Conservation (phyloP, 2,888 invertebrate genomes). For the Lathronympha strigana region DNA sequence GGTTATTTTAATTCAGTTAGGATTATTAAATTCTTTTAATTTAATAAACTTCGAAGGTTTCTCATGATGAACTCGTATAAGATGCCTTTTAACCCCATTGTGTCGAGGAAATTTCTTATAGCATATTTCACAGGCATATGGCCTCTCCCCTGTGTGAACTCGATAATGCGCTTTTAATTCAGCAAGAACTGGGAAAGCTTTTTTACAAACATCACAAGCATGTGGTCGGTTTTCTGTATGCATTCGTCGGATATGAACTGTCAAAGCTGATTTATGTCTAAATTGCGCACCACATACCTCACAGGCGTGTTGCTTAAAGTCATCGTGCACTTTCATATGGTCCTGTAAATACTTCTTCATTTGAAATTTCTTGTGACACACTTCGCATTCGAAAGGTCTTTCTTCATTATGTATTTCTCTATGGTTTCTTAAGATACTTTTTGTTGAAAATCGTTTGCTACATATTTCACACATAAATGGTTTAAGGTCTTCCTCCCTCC, state of each 20-base stretch:
- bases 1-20: no score
- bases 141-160: slow-evolving; percentile 8
- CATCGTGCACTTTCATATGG: not conserved
- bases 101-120: slow-evolving; percentile 7
- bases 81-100: not conserved
- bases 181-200: slow-evolving; percentile 1
- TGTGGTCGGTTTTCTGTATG: not conserved
- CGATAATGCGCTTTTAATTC: slow-evolving; percentile 9
- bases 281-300: slow-evolving; percentile 4
- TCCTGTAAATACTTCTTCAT: not conserved
- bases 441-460: slow-evolving; percentile 5
- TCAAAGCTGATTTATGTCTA: slow-evolving; percentile 8
- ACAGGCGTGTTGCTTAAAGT: not conserved
- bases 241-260: not conserved
- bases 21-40: slow-evolving; percentile 39
- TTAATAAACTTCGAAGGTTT: slow-evolving; percentile 13
- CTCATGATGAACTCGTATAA: slow-evolving; percentile 4
- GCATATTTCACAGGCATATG: slow-evolving; percentile 7
- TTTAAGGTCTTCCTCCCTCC: slow-evolving; percentile 1
- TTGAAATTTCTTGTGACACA: slow-evolving; percentile 6
- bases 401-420: slow-evolving; percentile 7
- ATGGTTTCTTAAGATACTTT: slow-evolving; percentile 1
- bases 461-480: slow-evolving; percentile 8
- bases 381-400: not conserved
- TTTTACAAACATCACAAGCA: slow-evolving; percentile 2